Base-by-base conservation (phyloP, 2,888 invertebrate genomes). In the Amphimallon solstitiale region DNA sequence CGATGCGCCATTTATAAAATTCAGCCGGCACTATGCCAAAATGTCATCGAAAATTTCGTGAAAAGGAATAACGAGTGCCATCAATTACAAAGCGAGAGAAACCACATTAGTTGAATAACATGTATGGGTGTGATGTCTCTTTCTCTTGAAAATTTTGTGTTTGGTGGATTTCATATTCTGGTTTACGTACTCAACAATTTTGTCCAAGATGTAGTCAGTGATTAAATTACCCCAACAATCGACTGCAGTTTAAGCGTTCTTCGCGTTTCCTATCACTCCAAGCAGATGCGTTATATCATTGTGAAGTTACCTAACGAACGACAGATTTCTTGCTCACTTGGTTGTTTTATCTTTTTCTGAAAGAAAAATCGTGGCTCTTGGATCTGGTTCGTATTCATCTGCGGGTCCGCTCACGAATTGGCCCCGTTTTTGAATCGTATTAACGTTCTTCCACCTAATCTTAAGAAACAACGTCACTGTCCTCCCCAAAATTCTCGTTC, bases 131-230 rank as follows among this genome's bases (percentile, higher is more conserved):
- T 62, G 62, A 61, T 73, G 68, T 54, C 71, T 70, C 43, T 68
- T 67, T 66, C 69, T 63, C 19, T 48, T 14, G 68, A 68, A 72
- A n/a, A n/a, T n/a, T 10, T 69, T 67, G 14, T 43, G 59, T 64
- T 61, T 70, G n/a, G 14, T 43, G n/a, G n/a, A 62, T n/a, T 40
- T 62, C 10, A 74, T 74, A 46, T 70, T 70, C 66, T 70, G 67
- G 62, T 75, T 74, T 12, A 72, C 74, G 65, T 68, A 70, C 43
- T 48, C 63, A 9, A 75, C 72, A 37, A 75, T 72, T n/a, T 71
- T 65, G 21, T 70, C 66, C 23, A 76, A 48, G 63, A 76, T 72
- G 35, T 68, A 56, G 19, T 67, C 63, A 48, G 65, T 49, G 54
- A 74, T 65, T 37, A 76, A 66, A 52, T 46, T 64, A 35, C 63